phyloP scores from a whole-genome alignment of 2,888 invertebrate species.

The Opisthograptis luteolata region DNA sequence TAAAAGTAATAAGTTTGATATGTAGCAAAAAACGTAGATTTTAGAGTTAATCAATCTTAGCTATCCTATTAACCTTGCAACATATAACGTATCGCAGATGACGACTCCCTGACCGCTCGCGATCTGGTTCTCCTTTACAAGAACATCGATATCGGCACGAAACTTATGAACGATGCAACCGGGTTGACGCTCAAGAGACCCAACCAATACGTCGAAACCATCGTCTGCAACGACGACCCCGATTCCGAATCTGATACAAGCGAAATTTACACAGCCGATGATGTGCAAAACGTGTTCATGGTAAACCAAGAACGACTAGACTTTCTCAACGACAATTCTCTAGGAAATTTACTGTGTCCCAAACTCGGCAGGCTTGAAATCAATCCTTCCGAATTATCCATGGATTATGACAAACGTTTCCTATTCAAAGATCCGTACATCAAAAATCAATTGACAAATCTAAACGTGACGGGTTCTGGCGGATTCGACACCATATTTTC shows the following conservation, averaged over 20 bases:
- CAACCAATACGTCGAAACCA: constrained; percentile 70
- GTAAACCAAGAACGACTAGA: constrained; percentile 67
- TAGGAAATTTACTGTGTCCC: constrained; percentile 62
- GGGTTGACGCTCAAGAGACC: constrained; percentile 45
- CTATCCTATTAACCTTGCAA: background rate
- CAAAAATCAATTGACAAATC: constrained; percentile 56
- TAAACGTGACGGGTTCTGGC: constrained; percentile 46
- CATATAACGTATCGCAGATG: constrained; percentile 38
- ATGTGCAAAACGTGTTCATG: constrained; percentile 54
- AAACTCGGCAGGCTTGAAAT: constrained; percentile 64
- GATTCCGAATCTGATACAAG: constrained; percentile 65
- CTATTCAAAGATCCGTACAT: constrained; percentile 60
- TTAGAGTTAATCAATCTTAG: too few relatives aligned
- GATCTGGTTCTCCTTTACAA: constrained; percentile 73
- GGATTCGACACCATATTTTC: constrained; percentile 55
- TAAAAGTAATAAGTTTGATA: too few relatives aligned
- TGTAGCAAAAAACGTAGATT: too few relatives aligned
- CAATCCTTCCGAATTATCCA: constrained; percentile 46
- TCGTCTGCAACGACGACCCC: constrained; percentile 64
- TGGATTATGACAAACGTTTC: constrained; percentile 55
- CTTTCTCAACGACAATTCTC: constrained; percentile 54
- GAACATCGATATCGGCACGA: constrained; percentile 68
- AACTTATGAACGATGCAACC: constrained; percentile 53
- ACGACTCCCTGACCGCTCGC: constrained; percentile 54
- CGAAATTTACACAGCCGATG: constrained; percentile 62